Conservation (phyloP, 2,888 invertebrate species). For the Reticulitermes lucifugus region DNA sequence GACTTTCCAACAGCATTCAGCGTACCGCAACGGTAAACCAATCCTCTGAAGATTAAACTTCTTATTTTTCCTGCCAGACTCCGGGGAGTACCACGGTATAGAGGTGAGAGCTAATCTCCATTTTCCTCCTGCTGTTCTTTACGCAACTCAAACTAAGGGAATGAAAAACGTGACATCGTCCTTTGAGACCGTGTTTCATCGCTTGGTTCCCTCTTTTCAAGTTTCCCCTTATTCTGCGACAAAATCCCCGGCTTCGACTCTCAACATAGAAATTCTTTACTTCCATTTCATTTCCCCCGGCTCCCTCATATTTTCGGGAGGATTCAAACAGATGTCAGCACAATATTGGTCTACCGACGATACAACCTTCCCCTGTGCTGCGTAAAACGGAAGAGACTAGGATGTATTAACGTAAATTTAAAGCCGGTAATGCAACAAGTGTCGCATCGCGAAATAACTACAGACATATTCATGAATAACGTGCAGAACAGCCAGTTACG, state of each 20-base stretch:
- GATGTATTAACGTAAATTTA: too few relatives aligned
- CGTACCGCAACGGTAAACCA: background rate
- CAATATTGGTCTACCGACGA: background rate
- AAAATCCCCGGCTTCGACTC: slow-evolving; percentile 32
- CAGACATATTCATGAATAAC: too few relatives aligned
- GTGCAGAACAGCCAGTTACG: too few relatives aligned
- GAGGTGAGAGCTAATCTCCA: slow-evolving; percentile 23
- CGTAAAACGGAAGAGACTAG: background rate
- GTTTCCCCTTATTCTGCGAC: background rate
- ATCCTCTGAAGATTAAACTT: background rate
- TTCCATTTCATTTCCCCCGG: background rate
- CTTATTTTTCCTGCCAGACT: background rate
- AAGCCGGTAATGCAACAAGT: background rate
- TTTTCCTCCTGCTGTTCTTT: background rate
- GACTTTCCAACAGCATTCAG: background rate
- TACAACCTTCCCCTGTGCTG: too few relatives aligned
- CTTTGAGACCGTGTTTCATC: slow-evolving; percentile 10
- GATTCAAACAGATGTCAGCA: background rate
- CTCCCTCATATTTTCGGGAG: background rate
- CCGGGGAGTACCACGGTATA: background rate
- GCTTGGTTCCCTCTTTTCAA: background rate
- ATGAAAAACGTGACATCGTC: background rate
- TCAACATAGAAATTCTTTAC: background rate
- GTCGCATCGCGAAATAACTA: background rate
- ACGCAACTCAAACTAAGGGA: slow-evolving; percentile 14